These are phyloP conservation scores for Eriosoma lanigerum DNA, from an alignment of 1,140 invertebrate species.

Conservation along the genomic window DNA sequence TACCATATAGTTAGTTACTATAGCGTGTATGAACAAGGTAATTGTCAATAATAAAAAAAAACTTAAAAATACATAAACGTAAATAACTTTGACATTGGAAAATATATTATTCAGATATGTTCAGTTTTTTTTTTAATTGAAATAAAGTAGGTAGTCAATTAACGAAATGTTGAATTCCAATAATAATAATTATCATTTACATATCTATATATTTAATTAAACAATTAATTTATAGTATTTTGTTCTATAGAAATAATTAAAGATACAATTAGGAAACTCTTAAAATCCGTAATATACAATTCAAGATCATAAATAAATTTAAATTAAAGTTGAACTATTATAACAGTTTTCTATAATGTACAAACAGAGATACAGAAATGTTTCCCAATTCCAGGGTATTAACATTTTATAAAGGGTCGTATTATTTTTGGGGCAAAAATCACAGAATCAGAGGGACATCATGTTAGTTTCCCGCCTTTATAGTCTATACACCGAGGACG, in stretches of 20 bases:
- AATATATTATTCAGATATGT: neutral
- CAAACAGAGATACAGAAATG: neutral
- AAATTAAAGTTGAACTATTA: too few relatives aligned
- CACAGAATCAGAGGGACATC: neutral
- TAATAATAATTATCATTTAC: too few relatives aligned
- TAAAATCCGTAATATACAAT: too few relatives aligned
- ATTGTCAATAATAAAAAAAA: neutral
- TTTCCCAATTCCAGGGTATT: neutral
- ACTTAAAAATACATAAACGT: neutral
- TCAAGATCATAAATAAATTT: too few relatives aligned
- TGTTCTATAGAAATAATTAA: too few relatives aligned
- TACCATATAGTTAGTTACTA: too few relatives aligned
- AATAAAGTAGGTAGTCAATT: neutral
- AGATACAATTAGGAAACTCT: too few relatives aligned
- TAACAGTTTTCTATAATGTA: too few relatives aligned
- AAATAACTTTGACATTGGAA: neutral
- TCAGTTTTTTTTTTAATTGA: neutral
- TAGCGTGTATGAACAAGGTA: too few relatives aligned
- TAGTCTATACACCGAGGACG: neutral
- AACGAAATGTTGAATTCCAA: too few relatives aligned
- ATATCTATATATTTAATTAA: neutral
- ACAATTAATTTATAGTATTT: too few relatives aligned
- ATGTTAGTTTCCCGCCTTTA: slow-evolving; percentile 31
- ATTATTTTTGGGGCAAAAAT: slow-evolving; percentile 26
- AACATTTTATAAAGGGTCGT: neutral